These are phyloP conservation scores for Dicycla oo DNA, from an alignment of 2,888 invertebrate genomes.

Conservation along the genomic window DNA sequence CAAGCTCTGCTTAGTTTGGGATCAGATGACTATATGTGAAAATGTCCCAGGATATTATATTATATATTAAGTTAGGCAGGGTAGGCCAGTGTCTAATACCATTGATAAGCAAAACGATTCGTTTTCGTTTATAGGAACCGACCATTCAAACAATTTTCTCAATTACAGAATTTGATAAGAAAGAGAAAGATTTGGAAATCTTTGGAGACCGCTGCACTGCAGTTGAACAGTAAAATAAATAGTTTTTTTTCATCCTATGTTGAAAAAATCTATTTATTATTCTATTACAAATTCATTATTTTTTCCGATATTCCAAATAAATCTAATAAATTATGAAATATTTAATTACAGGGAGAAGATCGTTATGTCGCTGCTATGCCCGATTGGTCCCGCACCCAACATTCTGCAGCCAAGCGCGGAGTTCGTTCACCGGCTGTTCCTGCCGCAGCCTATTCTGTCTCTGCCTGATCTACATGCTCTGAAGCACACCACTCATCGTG, in stretches of 20 bases:
- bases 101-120: too few relatives aligned
- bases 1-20: too few relatives aligned
- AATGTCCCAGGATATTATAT: too few relatives aligned
- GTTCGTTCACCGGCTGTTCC: slow-evolving; percentile 97
- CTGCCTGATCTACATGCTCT: slow-evolving; percentile 97
- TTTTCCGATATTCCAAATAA: neutral
- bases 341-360: slow-evolving; percentile 95
- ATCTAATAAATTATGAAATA: neutral
- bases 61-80: too few relatives aligned
- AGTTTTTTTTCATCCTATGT: too few relatives aligned
- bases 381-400: slow-evolving; percentile 99
- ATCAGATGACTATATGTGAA: too few relatives aligned
- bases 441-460: slow-evolving; percentile 98
- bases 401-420: slow-evolving; percentile 96
- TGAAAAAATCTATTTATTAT: too few relatives aligned
- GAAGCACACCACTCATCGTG: slow-evolving; percentile 95
- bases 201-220: neutral
- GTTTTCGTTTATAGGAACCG: too few relatives aligned
- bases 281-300: neutral
- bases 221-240: neutral
- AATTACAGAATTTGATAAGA: neutral
- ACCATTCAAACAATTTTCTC: neutral
- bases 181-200: neutral
- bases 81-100: too few relatives aligned
- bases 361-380: slow-evolving; percentile 99